These are phyloP conservation scores for Pentamera pediparva DNA, from an alignment of 53 echinoderm and acorn worm genomes.

Conservation along the genomic window DNA sequence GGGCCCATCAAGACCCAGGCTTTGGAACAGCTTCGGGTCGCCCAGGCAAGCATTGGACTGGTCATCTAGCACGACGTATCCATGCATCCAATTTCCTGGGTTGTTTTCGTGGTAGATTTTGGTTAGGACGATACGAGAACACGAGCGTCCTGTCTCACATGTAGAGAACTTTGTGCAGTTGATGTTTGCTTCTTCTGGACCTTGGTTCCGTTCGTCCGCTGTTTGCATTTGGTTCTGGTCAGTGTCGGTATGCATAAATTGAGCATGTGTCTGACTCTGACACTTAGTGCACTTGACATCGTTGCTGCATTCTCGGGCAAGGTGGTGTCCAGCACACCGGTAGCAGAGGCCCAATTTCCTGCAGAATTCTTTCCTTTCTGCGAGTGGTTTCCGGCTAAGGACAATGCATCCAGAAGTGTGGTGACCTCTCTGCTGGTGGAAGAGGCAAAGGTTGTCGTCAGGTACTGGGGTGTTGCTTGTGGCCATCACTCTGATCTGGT, in stretches of 20 bases:
- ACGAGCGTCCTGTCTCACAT: constrained; percentile 27
- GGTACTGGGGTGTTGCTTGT: background rate
- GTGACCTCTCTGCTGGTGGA: constrained; percentile 8
- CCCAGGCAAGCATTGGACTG: constrained; percentile 47
- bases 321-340: background rate
- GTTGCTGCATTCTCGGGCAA: background rate
- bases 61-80: constrained; percentile 44
- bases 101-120: constrained; percentile 31
- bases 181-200: constrained; percentile 5
- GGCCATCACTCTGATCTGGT: background rate
- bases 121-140: constrained; percentile 38
- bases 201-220: background rate
- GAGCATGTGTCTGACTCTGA: background rate
- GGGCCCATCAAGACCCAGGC: constrained; percentile 26
- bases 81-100: constrained; percentile 23
- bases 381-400: background rate
- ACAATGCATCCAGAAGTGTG: background rate
- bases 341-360: background rate
- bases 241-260: background rate
- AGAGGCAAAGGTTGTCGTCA: background rate
- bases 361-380: background rate
- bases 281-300: background rate
- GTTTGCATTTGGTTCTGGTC: no score
- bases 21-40: constrained; percentile 23
- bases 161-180: constrained; percentile 33